phyloP scores from a whole-genome alignment of 2,113 vertebrate genomes.

The Rhinoptilus africanus region DNA sequence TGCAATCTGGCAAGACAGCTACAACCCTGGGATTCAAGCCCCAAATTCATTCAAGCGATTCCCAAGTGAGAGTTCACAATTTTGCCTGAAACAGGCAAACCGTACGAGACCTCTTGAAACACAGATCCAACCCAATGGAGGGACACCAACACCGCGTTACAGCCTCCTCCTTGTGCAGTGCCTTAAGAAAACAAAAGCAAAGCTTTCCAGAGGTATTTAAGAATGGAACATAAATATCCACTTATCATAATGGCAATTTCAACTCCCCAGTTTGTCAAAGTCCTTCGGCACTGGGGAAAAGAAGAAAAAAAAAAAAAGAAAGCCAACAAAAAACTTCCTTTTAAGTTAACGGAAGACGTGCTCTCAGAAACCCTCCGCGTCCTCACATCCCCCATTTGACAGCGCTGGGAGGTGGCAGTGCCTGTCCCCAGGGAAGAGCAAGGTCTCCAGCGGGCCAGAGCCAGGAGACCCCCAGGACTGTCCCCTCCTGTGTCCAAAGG shows the following conservation, averaged over 20 bases:
- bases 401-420: not conserved
- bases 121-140: fast-evolving
- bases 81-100: not conserved
- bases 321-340: not conserved
- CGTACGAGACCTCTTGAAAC: fast-evolving
- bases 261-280: not conserved
- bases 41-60: fast-evolving
- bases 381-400: not conserved
- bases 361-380: not conserved
- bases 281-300: not conserved
- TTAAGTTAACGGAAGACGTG: not conserved
- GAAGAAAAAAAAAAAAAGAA: no score
- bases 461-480: not conserved
- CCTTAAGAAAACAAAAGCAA: not conserved
- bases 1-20: not conserved
- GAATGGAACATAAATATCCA: not conserved
- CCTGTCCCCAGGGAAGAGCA: not conserved
- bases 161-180: not conserved
- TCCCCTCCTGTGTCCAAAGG: not conserved
- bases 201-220: not conserved
- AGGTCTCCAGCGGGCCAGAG: fast-evolving
- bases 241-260: not conserved
- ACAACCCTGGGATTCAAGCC: not conserved
- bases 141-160: fast-evolving
- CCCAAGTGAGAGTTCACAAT: not conserved